These are phyloP conservation scores for Anguilla obscura DNA, from an alignment of 2,797 vertebrate genomes.

Conservation along the genomic window DNA sequence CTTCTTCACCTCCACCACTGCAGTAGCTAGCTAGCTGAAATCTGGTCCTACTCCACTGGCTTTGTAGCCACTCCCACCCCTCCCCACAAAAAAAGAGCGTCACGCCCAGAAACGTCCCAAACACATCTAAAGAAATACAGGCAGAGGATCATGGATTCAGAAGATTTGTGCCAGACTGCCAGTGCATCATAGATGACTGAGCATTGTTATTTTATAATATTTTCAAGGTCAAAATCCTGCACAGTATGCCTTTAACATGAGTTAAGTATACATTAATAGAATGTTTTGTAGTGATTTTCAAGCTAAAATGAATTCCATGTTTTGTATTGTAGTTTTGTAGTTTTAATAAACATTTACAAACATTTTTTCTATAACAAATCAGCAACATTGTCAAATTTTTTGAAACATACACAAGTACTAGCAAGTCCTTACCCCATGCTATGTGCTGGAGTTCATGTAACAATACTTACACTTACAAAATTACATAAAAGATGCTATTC, in stretches of 20 bases:
- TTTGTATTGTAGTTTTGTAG: conserved; percentile 43
- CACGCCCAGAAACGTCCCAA: too few relatives aligned
- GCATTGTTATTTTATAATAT: too few relatives aligned
- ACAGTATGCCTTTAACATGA: background rate
- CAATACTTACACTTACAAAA: conserved; percentile 16
- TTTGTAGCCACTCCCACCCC: too few relatives aligned
- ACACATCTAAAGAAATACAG: too few relatives aligned
- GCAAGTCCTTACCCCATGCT: conserved; percentile 2
- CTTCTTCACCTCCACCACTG: too few relatives aligned
- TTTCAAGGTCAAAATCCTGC: too few relatives aligned
- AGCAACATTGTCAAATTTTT: background rate
- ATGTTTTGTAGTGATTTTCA: conserved; percentile 30
- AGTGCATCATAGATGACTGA: too few relatives aligned
- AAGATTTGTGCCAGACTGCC: too few relatives aligned
- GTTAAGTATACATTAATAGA: conserved; percentile 32
- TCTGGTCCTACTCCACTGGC: too few relatives aligned
- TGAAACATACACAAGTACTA: background rate
- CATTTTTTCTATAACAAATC: conserved; percentile 40
- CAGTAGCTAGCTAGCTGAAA: too few relatives aligned
- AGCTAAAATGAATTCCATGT: conserved; percentile 9
- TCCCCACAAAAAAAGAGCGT: too few relatives aligned
- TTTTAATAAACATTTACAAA: conserved; percentile 59
- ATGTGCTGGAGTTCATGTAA: background rate
- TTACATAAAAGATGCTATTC: conserved; percentile 8
- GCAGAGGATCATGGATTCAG: too few relatives aligned